Evolutionary conservation across 2,797 vertebrate genomes (phyloP).

Genomic region (Zalophus californianus): DNA sequence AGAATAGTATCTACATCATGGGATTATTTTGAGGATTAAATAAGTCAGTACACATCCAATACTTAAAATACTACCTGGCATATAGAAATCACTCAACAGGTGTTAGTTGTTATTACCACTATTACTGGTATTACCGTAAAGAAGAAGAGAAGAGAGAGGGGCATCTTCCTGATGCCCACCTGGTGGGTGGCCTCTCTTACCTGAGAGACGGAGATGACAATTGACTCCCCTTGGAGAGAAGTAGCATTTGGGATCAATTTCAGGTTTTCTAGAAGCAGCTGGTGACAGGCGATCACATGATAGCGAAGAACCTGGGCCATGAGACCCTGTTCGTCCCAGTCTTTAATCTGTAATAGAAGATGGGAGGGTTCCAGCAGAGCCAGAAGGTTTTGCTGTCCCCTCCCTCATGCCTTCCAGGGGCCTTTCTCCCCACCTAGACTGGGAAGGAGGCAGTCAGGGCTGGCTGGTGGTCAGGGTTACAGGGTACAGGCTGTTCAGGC

Average conservation of each 20-base stretch:
- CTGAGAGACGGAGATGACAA: slow-evolving; percentile 89
- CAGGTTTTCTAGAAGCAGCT: slow-evolving; percentile 90
- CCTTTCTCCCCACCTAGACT: neutral
- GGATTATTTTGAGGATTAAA: neutral
- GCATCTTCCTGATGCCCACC: neutral
- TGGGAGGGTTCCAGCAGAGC: neutral
- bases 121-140: neutral
- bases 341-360: slow-evolving; percentile 83
- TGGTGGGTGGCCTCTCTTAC: slow-evolving; percentile 83
- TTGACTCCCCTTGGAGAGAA: slow-evolving; percentile 91
- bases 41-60: neutral
- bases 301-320: slow-evolving; percentile 89
- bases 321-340: slow-evolving; percentile 85
- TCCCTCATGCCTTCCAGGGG: accelerated
- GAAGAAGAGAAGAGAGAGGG: neutral
- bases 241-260: slow-evolving; percentile 88
- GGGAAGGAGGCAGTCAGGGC: neutral
- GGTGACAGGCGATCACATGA: slow-evolving; percentile 94
- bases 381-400: neutral
- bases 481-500: neutral
- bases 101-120: accelerated
- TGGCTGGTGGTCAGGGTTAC: neutral
- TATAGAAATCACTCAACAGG: neutral
- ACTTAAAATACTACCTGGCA: neutral
- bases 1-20: neutral